A percentile compares a stretch with the other conserved stretches of the same genome.
Conservation (phyloP, 1,140 invertebrate species). For the Heliconius himera region DNA sequence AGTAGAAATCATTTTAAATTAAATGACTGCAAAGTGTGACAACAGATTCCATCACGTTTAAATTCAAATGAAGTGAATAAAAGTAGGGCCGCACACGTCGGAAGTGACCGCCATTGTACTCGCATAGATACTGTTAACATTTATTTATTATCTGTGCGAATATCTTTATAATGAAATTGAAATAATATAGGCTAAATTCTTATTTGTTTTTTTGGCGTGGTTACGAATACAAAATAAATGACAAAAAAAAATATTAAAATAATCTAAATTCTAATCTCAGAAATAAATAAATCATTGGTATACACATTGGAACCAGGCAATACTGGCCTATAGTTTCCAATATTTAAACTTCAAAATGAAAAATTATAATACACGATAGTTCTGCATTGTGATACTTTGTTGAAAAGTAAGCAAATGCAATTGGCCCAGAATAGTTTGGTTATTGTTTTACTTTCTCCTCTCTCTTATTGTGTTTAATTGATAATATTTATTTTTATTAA, state of each 20-base stretch:
- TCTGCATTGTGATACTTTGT: background rate
- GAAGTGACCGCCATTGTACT: conserved; percentile 26
- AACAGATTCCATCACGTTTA: conserved; percentile 26
- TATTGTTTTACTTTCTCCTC: conserved; percentile 11
- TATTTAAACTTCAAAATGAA: no score
- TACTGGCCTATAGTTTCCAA: no score
- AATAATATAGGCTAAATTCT: background rate
- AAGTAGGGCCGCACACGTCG: conserved; percentile 29
- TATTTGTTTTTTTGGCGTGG: no score
- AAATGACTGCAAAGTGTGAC: background rate
- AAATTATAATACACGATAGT: background rate
- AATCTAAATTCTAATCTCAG: no score
- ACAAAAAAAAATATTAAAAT: no score
- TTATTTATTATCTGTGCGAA: background rate
- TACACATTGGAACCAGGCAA: no score
- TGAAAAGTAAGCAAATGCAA: conserved; percentile 9
- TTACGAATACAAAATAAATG: no score
- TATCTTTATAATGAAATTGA: background rate
- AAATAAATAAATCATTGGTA: no score
- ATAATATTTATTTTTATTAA: background rate
- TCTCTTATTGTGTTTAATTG: background rate
- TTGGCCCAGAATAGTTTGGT: background rate
- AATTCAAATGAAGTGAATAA: conserved; percentile 23
- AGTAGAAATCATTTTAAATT: background rate
- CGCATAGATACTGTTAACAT: background rate